phyloP scores from a whole-genome alignment of 2,888 invertebrate species.

The Tenthredo distinguenda region DNA sequence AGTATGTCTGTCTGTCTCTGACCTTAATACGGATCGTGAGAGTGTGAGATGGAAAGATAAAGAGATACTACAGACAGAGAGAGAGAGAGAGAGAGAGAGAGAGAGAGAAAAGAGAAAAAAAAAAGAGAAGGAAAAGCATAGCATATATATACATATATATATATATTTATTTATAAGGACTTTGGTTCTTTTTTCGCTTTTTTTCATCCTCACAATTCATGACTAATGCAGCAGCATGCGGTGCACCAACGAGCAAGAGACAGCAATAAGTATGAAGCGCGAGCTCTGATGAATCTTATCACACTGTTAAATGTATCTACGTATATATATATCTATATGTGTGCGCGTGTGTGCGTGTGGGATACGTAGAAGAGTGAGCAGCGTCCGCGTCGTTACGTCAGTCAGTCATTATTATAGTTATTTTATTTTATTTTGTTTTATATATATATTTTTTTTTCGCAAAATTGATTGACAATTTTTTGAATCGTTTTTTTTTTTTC shows the following conservation, averaged over 20 bases:
- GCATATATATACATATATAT: background rate
- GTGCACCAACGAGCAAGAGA: background rate
- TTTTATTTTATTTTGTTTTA: too few species aligned
- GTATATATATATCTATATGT: background rate
- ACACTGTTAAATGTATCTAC: background rate
- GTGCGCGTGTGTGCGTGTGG: background rate
- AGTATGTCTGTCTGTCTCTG: slow-evolving; percentile 19
- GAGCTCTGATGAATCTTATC: slow-evolving; percentile 4
- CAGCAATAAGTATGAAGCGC: too few species aligned
- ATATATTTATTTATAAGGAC: background rate
- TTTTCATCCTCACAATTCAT: background rate
- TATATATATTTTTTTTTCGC: too few species aligned
- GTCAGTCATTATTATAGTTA: too few species aligned
- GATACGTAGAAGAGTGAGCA: background rate
- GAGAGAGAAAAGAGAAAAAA: background rate
- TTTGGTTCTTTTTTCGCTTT: background rate
- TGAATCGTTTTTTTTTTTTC: too few species aligned
- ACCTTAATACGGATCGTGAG: slow-evolving; percentile 38
- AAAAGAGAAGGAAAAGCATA: background rate
- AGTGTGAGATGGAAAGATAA: background rate
- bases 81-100: background rate
- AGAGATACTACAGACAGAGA: background rate
- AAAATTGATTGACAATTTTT: too few species aligned
- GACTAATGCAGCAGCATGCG: background rate
- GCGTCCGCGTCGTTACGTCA: background rate